phyloP scores from a whole-genome alignment of 2,797 vertebrate genomes.

The Takifugu rubripes region DNA sequence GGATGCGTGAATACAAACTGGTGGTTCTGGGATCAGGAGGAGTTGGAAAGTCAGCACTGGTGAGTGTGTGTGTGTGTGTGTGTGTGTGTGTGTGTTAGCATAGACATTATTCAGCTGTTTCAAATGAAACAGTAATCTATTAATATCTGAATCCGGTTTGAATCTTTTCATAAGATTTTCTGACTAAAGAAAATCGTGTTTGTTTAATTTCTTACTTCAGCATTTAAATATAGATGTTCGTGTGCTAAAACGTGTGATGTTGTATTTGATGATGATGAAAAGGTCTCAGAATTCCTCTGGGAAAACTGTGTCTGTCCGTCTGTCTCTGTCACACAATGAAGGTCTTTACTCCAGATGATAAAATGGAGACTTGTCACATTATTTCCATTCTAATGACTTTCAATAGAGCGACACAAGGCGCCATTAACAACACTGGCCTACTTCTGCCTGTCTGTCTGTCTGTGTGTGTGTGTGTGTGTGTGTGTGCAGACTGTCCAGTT shows the following conservation, averaged over 20 bases:
- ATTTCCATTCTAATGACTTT: constrained; percentile 56
- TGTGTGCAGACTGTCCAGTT: constrained; percentile 85
- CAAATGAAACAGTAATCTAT: no score
- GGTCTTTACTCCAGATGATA: constrained; percentile 39
- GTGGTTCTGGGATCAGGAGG: constrained; percentile 94
- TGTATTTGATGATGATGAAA: neutral
- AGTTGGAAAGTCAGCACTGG: constrained; percentile 91
- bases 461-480: constrained; percentile 18
- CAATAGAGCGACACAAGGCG: constrained; percentile 54
- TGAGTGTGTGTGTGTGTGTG: constrained; percentile 68
- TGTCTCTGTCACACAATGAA: constrained; percentile 39
- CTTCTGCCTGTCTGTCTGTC: constrained; percentile 30
- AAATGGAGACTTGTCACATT: constrained; percentile 63
- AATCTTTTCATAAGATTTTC: no score
- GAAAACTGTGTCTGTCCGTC: constrained; percentile 1
- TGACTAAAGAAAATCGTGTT: no score
- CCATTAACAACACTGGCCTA: constrained; percentile 55
- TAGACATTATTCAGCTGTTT: neutral
- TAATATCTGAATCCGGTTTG: no score
- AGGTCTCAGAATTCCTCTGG: no score
- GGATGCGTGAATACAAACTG: constrained; percentile 95
- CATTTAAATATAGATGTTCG: no score
- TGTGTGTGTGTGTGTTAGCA: no score
- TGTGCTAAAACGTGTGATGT: no score
- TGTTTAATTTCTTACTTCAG: no score